phyloP scores from a whole-genome alignment of 2,797 vertebrate species.

The Tachyglossus aculeatus region DNA sequence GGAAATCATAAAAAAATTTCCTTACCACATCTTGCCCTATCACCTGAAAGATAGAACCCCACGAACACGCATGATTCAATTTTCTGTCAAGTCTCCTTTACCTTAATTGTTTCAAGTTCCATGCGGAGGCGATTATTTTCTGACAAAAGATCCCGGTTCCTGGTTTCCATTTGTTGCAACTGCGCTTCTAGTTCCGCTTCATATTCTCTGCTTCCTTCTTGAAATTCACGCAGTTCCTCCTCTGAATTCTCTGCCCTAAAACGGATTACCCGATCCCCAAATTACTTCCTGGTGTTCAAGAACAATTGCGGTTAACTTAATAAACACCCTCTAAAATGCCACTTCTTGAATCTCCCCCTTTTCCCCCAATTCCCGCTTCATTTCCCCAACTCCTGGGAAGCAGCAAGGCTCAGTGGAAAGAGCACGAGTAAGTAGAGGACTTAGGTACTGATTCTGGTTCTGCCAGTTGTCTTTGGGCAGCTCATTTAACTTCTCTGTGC shows the following conservation, averaged over 20 bases:
- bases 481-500: too few relatives aligned
- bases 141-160: slow-evolving; percentile 89
- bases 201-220: slow-evolving; percentile 95
- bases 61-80: too few relatives aligned
- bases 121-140: slow-evolving; percentile 86
- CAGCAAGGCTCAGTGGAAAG: too few relatives aligned
- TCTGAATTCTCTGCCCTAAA: slow-evolving; percentile 85
- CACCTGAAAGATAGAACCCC: too few relatives aligned
- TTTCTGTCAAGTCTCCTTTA: too few relatives aligned
- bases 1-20: too few relatives aligned
- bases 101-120: slow-evolving; percentile 91
- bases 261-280: slow-evolving; percentile 24
- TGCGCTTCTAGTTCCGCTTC: slow-evolving; percentile 94
- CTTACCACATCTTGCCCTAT: accelerated
- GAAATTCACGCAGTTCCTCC: slow-evolving; percentile 93
- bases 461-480: too few relatives aligned
- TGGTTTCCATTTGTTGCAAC: slow-evolving; percentile 88
- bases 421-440: too few relatives aligned
- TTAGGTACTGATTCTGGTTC: too few relatives aligned
- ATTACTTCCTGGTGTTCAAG: neutral
- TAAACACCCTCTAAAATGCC: too few relatives aligned
- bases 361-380: too few relatives aligned
- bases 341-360: neutral
- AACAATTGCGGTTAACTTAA: neutral
- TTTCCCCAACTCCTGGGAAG: too few relatives aligned